Conservation (phyloP, 2,888 invertebrate genomes). For the Fragum sueziense region DNA sequence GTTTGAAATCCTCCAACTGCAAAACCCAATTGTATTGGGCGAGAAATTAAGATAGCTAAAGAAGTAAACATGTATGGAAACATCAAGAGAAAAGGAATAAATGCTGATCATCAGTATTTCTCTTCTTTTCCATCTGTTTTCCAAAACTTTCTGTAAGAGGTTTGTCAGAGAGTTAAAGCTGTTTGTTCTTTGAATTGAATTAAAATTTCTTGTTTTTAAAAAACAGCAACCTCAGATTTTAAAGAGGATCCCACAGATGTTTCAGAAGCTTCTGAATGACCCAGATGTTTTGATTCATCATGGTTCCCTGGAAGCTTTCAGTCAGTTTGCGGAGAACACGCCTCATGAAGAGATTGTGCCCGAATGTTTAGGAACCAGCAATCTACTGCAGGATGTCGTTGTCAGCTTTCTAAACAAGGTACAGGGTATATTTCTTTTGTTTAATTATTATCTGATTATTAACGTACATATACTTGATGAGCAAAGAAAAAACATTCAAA, state of each 20-base stretch:
- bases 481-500: too few relatives aligned
- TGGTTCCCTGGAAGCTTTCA: constrained; percentile 67
- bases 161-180: too few relatives aligned
- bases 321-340: constrained; percentile 75
- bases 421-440: neutral
- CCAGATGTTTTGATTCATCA: constrained; percentile 65
- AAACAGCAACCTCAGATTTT: constrained; percentile 70
- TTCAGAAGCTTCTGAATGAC: constrained; percentile 60
- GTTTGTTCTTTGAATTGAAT: too few relatives aligned
- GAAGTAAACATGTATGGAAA: too few relatives aligned
- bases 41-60: too few relatives aligned
- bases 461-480: neutral
- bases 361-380: constrained; percentile 67
- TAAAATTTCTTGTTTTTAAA: too few relatives aligned
- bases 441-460: neutral
- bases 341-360: constrained; percentile 72
- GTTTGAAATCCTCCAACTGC: too few relatives aligned
- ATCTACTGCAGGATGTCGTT: constrained; percentile 64
- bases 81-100: neutral
- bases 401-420: constrained; percentile 73
- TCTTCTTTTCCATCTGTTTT: too few relatives aligned
- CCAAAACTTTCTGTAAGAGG: too few relatives aligned
- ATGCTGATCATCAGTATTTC: too few relatives aligned
- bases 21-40: too few relatives aligned
- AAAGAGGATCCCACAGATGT: constrained; percentile 61